Evolutionary conservation across 2,888 invertebrate species (phyloP).

Genomic region (Belgica antarctica): DNA sequence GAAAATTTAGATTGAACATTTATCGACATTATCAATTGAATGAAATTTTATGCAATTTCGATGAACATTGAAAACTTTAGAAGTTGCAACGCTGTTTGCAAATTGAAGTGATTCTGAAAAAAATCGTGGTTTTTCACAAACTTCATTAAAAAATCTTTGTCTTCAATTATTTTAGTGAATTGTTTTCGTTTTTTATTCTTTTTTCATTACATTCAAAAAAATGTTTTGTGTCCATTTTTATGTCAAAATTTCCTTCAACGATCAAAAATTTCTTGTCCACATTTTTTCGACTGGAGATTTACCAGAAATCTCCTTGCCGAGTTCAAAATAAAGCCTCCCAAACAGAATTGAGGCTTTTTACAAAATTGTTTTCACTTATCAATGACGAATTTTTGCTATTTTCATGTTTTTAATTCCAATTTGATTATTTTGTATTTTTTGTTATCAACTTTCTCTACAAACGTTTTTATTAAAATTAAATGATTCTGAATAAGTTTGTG

Average conservation of each 20-base stretch:
- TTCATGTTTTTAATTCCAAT: neutral
- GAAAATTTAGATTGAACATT: too few relatives aligned
- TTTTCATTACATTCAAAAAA: constrained; percentile 27
- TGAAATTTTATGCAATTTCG: too few relatives aligned
- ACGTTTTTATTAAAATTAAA: neutral
- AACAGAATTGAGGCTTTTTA: constrained; percentile 13
- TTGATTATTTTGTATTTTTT: neutral
- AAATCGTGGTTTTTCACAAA: neutral
- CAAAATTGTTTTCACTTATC: neutral
- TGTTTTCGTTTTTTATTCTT: constrained; percentile 1
- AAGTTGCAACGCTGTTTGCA: too few relatives aligned
- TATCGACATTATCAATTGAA: too few relatives aligned
- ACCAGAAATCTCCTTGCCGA: neutral
- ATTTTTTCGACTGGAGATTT: neutral
- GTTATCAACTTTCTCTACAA: constrained; percentile 16
- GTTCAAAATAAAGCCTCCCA: constrained; percentile 8
- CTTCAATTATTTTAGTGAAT: neutral
- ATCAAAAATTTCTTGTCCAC: neutral
- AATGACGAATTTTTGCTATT: neutral
- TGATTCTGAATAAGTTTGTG: constrained; percentile 6
- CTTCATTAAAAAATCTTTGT: neutral
- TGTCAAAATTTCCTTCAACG: neutral
- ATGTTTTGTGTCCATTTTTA: constrained; percentile 4
- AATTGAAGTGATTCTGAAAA: too few relatives aligned
- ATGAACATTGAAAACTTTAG: too few relatives aligned